These are phyloP conservation scores for Branchipolynoe longqiensis DNA, from an alignment of 2,888 invertebrate genomes.

Conservation along the genomic window DNA sequence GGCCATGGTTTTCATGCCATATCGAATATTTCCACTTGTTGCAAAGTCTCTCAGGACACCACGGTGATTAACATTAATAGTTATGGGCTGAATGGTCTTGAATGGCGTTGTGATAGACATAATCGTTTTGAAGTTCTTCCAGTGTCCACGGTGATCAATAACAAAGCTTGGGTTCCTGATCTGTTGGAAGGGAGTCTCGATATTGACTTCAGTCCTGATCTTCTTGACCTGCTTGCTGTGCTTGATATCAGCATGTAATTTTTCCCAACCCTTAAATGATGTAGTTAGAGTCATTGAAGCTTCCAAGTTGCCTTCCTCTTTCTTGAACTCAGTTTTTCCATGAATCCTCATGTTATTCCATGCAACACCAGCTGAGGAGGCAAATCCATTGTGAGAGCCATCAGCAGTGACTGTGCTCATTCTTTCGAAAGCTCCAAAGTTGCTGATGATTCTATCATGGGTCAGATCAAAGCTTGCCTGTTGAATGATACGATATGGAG, in stretches of 20 bases:
- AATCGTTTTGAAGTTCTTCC: constrained; percentile 51
- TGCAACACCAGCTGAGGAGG: not conserved
- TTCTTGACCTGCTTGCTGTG: constrained; percentile 26
- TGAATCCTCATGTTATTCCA: constrained; percentile 21
- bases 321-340: constrained; percentile 21
- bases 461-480: constrained; percentile 56
- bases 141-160: constrained; percentile 48
- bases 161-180: constrained; percentile 44
- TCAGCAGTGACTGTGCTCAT: constrained; percentile 8
- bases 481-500: constrained; percentile 40
- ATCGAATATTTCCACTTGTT: constrained; percentile 16
- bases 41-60: constrained; percentile 62
- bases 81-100: not conserved
- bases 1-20: not conserved
- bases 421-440: constrained; percentile 56
- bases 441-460: constrained; percentile 61
- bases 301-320: constrained; percentile 42
- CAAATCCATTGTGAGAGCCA: constrained; percentile 6
- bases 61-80: constrained; percentile 42
- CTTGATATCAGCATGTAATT: constrained; percentile 11
- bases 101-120: constrained; percentile 42
- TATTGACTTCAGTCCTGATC: constrained; percentile 58
- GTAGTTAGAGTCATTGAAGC: constrained; percentile 59
- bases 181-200: constrained; percentile 60
- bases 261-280: constrained; percentile 59